These are phyloP conservation scores for Mantis religiosa DNA, from an alignment of 2,888 invertebrate species.

Conservation along the genomic window DNA sequence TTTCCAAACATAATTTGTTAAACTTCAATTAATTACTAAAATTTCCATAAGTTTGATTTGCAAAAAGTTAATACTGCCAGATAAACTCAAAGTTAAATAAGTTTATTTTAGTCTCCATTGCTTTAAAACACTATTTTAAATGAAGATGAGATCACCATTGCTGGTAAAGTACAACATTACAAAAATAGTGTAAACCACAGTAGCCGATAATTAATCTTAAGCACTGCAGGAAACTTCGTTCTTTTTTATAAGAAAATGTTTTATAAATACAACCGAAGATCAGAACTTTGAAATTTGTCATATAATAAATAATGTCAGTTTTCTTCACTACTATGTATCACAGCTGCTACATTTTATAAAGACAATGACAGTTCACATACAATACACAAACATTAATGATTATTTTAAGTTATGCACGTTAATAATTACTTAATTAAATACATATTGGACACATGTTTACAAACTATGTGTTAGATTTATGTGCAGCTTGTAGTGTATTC, in stretches of 20 bases:
- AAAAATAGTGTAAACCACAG: no score
- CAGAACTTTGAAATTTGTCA: background rate
- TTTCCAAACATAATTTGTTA: no score
- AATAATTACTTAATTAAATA: background rate
- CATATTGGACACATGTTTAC: background rate
- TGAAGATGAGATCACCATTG: background rate
- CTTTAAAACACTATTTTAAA: background rate
- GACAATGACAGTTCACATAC: background rate
- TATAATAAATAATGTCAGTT: background rate
- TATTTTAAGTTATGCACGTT: background rate
- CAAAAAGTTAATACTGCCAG: no score
- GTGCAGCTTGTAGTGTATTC: background rate
- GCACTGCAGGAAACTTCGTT: background rate
- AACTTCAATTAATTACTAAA: no score
- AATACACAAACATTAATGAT: background rate
- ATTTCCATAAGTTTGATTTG: no score
- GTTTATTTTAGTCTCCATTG: background rate
- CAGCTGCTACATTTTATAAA: background rate
- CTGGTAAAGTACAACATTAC: background rate
- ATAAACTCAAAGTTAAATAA: no score
- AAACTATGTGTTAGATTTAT: background rate
- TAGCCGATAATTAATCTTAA: no score
- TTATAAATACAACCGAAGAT: background rate
- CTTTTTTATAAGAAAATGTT: background rate
- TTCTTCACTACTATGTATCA: background rate